Evolutionary conservation across 2,888 invertebrate genomes (phyloP), one percentile per base, ranked within the genome.

Genomic region (Maniola hyperantus): DNA sequence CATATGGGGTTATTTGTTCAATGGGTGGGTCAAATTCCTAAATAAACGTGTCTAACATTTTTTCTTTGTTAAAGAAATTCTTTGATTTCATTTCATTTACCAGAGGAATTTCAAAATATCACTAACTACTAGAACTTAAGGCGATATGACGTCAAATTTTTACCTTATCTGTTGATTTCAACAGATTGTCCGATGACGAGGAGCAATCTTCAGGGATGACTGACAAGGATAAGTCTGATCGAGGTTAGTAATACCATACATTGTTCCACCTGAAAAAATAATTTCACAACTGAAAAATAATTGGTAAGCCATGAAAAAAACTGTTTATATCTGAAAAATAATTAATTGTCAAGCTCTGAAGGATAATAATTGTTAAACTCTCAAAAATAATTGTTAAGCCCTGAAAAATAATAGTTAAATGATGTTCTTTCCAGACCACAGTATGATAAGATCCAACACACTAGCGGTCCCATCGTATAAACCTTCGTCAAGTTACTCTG

Each of bases 161-260:
- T n/a, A n/a, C n/a, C n/a, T n/a, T 50, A 26, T 26, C 50, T 51
- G 50, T 42, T 26, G 54, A 44, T 34, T 42, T 8, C 54, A 39
- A 1, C 81, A 92, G 92, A 80, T 80, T 92, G 61, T 90, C 92
- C 76, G 91, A 92, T 83, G 92, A 92, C 83, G 91, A 92, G 79
- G 91, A 91, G 75, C 90, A 89, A 87, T 80, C 85, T 81, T 81
- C 90, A 89, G 92, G 91, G 85, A 92, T 92, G 92, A 91, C 90
- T 85, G 92, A 92, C 80, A 88, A 91, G 74, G 88, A 91, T 70
- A 90, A 89, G 82, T 82, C 87, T 79, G 89, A 84, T 74, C 79
- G 85, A 83, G 90, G 91, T 89, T 76, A 67, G 61, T 36, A 42
- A 34, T 15, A 50, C 51, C 8, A 57, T 36, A 5, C 26, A 26